Base-by-base conservation (phyloP, 2,888 invertebrate genomes). In the Heterodera filipjevi region DNA sequence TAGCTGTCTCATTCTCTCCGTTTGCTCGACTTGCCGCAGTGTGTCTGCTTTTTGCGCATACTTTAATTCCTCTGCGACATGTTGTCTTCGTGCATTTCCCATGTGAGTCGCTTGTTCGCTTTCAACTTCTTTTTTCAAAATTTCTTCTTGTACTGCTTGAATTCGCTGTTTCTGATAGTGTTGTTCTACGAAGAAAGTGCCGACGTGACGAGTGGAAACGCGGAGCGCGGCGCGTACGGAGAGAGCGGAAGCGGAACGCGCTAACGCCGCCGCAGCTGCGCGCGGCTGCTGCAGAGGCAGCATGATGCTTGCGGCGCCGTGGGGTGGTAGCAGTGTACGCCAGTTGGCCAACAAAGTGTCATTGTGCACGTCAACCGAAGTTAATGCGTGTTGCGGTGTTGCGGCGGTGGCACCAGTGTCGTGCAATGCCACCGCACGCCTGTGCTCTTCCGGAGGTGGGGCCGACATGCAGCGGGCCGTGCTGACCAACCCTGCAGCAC, bases 301-400 rank as follows among this genome's bases (percentile, higher is more conserved):
- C 32, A 70, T 71, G 76, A 70, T 76, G 77, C 73, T 80, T 33
- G 84, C 76, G 64, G 64, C 70, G 71, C 77, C 84, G 76, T 82
- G 79, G 71, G 78, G 71, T 14, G 83, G 83, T 74, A 82, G 77
- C 66, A 82, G 77, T 33, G 83, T 80, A 73, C 77, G 77, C 66
- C 76, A 80, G 73, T 82, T 82, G 77, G 84, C 72, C 68, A 81
- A 74, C 73, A 80, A 79, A 82, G 78, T 71, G 49, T 79, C 49
- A 71, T 79, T 81, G 70, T 80, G 71, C 49, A 82, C 77, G 74
- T 77, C 78, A 71, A 71, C 76, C 35, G 81, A 68, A 59, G 71
- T 66, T 66, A 79, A 22, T 44, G 68, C 33, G 35, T 33, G 39
- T n/a, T 35, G 72, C 27, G 59, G 44, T 32, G 33, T 39, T 33